Evolutionary conservation across 2,888 invertebrate genomes (phyloP).

Genomic region (Gastrophysa polygoni): DNA sequence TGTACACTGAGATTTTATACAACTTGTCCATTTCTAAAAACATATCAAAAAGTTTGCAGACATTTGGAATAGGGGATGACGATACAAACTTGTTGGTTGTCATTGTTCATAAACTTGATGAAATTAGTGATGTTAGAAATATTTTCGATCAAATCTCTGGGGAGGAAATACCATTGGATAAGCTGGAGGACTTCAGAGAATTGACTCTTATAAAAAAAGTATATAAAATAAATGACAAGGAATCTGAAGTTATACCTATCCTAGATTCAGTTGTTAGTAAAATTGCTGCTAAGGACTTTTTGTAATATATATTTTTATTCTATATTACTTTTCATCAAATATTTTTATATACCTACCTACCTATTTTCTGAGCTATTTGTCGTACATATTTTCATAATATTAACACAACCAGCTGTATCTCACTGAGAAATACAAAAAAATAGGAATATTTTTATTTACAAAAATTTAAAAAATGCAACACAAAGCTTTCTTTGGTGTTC

Average conservation of each 20-base stretch:
- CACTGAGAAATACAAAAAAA: background rate
- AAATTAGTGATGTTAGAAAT: constrained; percentile 42
- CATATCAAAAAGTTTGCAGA: constrained; percentile 70
- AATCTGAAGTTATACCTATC: constrained; percentile 57
- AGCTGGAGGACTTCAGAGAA: constrained; percentile 60
- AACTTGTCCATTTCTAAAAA: constrained; percentile 72
- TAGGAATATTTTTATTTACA: constrained; percentile 7
- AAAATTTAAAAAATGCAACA: constrained; percentile 11
- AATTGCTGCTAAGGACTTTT: constrained; percentile 70
- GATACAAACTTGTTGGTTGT: constrained; percentile 60
- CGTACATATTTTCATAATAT: no score
- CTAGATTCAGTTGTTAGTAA: constrained; percentile 69
- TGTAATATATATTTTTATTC: constrained; percentile 42
- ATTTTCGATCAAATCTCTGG: constrained; percentile 64
- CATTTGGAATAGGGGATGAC: constrained; percentile 66
- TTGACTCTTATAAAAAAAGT: constrained; percentile 61
- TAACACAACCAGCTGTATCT: no score
- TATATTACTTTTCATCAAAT: no score
- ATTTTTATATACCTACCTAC: no score
- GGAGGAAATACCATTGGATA: constrained; percentile 59
- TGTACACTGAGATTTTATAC: constrained; percentile 71
- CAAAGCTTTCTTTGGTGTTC: background rate
- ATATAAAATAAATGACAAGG: constrained; percentile 66
- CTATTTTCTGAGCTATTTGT: no score
- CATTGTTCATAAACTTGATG: constrained; percentile 52